Base-by-base conservation (phyloP, 2,797 vertebrate species). In the Oophaga sylvatica region DNA sequence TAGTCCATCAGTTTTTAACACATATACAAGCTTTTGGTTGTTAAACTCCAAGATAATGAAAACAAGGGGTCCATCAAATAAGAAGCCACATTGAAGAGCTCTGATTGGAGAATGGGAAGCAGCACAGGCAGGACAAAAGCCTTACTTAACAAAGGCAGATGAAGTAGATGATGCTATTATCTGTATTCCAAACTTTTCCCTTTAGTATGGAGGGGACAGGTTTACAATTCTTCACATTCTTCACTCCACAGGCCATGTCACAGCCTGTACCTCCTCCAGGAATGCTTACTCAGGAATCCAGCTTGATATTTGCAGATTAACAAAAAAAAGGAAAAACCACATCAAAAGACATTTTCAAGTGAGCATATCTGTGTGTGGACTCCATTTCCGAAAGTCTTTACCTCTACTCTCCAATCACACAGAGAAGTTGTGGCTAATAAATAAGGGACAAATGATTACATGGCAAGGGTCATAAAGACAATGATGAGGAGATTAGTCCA, bases 251-350 rank as follows among this genome's bases (percentile, higher is more conserved):
- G 80, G 75, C 84, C 88, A 62, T 89, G 88, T 89, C 88, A 75
- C 84, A 80, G 84, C 88, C 76, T 89, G 88, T 80, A 82, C 73
- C 88, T 83, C 84, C 60, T 83, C 84, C 60, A 89, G 84, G 88
- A 86, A 86, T 87, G 84, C 88, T 89, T 87, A 87, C 88, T 89
- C 80, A 86, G 88, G 88, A 89, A 87, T 89, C 80, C 77, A 76
- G n/a, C 63, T 75, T 80, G 35, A 89, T 89, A 89, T 83, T 89
- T 89, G 88, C 84, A 89, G 84, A 86, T 86, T 86, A 86, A 86
- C 88, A 86, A 85, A 89, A 87, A 53, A 87, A 53, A 81, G 62
- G 10, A 84, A 80, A 84, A 45, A 63, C 83, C 80, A 86, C 88
- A 89, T 89, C 71, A 89, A 89, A 87, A 76, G 71, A 45, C 84